These are phyloP conservation scores for Stomorhina lunata DNA, from an alignment of 2,888 invertebrate species.

Conservation along the genomic window DNA sequence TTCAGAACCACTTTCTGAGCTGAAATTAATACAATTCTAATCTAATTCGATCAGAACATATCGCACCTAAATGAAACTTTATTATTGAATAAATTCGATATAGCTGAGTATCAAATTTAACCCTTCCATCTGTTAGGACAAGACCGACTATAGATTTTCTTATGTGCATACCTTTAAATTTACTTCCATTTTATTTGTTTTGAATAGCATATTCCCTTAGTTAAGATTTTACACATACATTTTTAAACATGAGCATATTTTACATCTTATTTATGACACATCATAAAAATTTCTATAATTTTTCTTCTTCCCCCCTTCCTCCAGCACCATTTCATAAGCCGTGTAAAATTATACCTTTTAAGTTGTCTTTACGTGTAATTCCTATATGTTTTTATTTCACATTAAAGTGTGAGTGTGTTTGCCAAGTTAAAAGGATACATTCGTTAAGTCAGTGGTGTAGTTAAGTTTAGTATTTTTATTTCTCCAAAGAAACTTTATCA, in stretches of 20 bases:
- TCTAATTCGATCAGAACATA: no score
- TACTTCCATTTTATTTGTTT: conserved; percentile 24
- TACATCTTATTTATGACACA: conserved; percentile 61
- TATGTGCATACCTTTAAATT: no score
- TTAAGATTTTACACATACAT: neutral
- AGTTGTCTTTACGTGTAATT: neutral
- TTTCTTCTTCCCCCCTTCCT: neutral
- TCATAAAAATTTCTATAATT: conserved; percentile 50
- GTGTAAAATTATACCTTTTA: neutral
- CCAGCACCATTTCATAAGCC: conserved; percentile 14
- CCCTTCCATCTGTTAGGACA: no score
- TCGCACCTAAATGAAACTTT: no score
- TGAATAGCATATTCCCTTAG: conserved; percentile 10
- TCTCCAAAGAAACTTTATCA: conserved; percentile 1
- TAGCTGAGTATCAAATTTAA: no score
- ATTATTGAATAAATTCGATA: no score
- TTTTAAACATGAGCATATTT: conserved; percentile 48
- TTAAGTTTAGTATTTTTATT: no score
- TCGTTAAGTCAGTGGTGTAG: conserved; percentile 29
- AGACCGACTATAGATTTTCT: no score
- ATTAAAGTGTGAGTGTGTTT: neutral
- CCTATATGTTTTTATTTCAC: no score
- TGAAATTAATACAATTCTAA: no score
- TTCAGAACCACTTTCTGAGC: no score
- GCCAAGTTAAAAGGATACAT: conserved; percentile 24